A percentile compares a stretch with the other conserved stretches of the same genome.
phyloP scores from a whole-genome alignment of 1,140 invertebrate species.

The Drosophila sp. region DNA sequence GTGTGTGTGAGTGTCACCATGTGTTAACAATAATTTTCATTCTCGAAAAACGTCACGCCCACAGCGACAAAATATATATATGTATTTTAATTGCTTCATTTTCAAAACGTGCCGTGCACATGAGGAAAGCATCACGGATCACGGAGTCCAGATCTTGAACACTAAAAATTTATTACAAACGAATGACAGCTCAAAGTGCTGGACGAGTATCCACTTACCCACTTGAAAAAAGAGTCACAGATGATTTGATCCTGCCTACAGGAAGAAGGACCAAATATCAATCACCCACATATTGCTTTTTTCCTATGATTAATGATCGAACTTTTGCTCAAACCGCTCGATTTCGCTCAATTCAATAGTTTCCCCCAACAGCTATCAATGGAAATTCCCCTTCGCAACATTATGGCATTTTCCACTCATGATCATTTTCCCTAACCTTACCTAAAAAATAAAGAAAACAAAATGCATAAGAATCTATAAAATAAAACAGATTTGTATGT shows the following conservation, averaged over 20 bases:
- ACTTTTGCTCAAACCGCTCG: neutral
- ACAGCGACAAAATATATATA: slow-evolving; percentile 31
- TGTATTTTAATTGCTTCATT: slow-evolving; percentile 67
- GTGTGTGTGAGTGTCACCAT: slow-evolving; percentile 29
- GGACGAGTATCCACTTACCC: slow-evolving; percentile 67
- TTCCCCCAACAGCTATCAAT: too few relatives aligned
- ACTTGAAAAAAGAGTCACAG: slow-evolving; percentile 51
- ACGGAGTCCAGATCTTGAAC: too few relatives aligned
- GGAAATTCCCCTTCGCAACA: too few relatives aligned
- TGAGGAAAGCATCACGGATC: slow-evolving; percentile 6
- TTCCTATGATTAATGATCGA: neutral
- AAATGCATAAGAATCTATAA: neutral
- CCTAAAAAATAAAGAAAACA: slow-evolving; percentile 12
- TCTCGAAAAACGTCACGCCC: slow-evolving; percentile 27
- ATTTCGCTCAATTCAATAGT: too few relatives aligned
- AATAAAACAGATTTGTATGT: slow-evolving; percentile 39
- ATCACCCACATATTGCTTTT: too few relatives aligned
- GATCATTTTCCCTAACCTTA: neutral
- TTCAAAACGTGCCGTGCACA: slow-evolving; percentile 35
- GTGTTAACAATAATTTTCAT: slow-evolving; percentile 63
- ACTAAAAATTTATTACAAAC: slow-evolving; percentile 66
- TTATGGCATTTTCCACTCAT: neutral
- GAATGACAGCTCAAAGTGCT: slow-evolving; percentile 66
- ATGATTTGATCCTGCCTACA: slow-evolving; percentile 39
- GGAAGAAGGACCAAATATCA: neutral